These are phyloP conservation scores for Aphodius granarius DNA, from an alignment of 2,888 invertebrate genomes.

Conservation along the genomic window DNA sequence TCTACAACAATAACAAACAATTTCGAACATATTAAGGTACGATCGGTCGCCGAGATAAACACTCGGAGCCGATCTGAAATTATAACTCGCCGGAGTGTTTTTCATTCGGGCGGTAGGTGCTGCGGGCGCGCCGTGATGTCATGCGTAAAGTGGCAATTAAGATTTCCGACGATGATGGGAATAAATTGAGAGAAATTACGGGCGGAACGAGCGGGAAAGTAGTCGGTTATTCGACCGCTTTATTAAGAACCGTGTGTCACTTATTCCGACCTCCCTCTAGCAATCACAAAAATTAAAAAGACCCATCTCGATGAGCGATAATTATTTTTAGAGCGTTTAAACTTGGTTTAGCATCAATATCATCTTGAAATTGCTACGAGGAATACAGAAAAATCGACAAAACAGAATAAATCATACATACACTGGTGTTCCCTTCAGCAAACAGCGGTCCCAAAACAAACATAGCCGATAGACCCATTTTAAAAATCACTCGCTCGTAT, in stretches of 20 bases:
- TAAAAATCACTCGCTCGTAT: not conserved
- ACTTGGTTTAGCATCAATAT: too few relatives aligned
- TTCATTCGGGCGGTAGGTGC: not conserved
- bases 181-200: not conserved
- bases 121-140: not conserved
- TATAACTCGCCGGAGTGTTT: not conserved
- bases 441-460: not conserved
- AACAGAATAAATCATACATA: not conserved
- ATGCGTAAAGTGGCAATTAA: not conserved
- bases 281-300: not conserved
- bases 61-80: not conserved
- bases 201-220: not conserved
- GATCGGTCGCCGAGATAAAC: not conserved
- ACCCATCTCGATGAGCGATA: not conserved
- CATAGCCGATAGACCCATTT: not conserved
- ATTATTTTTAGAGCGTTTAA: too few relatives aligned
- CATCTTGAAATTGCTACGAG: too few relatives aligned
- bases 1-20: not conserved
- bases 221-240: not conserved
- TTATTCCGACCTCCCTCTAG: not conserved
- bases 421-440: not conserved
- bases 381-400: too few relatives aligned
- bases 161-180: not conserved
- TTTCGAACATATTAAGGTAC: not conserved
- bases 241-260: not conserved